Evolutionary conservation across 2,888 invertebrate genomes (phyloP), one percentile per base, ranked within the genome.

Genomic region (Linyphia triangularis): DNA sequence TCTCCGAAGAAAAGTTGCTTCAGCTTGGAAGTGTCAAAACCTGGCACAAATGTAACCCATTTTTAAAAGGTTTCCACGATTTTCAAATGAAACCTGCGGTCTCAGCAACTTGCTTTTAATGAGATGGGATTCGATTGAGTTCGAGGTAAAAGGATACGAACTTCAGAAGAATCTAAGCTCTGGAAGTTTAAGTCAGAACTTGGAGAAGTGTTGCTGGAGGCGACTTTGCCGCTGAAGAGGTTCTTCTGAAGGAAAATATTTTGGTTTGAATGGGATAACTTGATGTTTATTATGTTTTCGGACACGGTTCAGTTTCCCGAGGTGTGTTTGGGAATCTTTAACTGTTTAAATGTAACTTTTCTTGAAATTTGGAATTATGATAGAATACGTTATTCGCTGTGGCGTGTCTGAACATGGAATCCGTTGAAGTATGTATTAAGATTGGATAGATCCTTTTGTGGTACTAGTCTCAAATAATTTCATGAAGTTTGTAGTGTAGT

Each of bases 1-100:
- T 40, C 5, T 3, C 19, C 22, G 13, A 69, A 33, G 37, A 13
- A 33, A 13, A 22, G 40, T 22, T 33, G 22, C 67, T 69, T 9
- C 22, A 59, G 59, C 13, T 6, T 19, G n/a, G 37, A 69, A 37
- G 40, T 51, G 72, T 72, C 26, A 72, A 19, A 57, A n/a, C 13
- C 75, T 19, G 16, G 9, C 59, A 13, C 13, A 22, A 37, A 75
- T 75, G 75, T 61, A 75, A 75, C 75, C 57, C 22, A 61, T 75
- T 75, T 75, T 75, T 33, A 59, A 75, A 75, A 61, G 72, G 33
- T 61, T 75, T 75, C 16, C 75, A 33, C 26, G 72, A 26, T 69
- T 40, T 40, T 22, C 72, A 72, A 57, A 72, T 22, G 37, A 30
- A 30, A 61, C 33, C 40, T 40, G 24, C 16, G 33, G 19, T 19